Percentiles rank a stretch among this genome's conserved stretches.
These are phyloP conservation scores for Eretmocerus hayati DNA, from an alignment of 2,888 invertebrate genomes.

Conservation along the genomic window DNA sequence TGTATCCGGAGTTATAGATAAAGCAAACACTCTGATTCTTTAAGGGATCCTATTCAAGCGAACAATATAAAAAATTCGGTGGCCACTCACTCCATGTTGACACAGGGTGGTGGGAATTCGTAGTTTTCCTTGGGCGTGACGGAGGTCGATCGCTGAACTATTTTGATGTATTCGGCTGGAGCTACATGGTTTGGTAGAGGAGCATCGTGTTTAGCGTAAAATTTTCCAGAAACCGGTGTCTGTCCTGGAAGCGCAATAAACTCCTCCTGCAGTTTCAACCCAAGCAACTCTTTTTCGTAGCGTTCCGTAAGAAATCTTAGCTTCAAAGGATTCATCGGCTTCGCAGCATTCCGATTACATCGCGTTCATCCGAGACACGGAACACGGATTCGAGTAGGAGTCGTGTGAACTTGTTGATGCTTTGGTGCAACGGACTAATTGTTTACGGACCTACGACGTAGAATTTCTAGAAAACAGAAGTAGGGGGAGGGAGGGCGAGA, in stretches of 20 bases:
- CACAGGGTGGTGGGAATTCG: constrained; percentile 32
- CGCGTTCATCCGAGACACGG: too few relatives aligned
- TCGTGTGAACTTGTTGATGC: too few relatives aligned
- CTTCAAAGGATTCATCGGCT: constrained; percentile 31
- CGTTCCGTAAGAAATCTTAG: constrained; percentile 34
- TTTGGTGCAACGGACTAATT: too few relatives aligned
- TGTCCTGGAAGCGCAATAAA: constrained; percentile 28
- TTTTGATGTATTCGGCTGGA: constrained; percentile 29
- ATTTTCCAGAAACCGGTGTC: constrained; percentile 34
- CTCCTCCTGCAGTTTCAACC: constrained; percentile 28
- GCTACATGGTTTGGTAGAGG: constrained; percentile 20
- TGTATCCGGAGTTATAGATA: too few relatives aligned
- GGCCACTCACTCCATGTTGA: constrained; percentile 41
- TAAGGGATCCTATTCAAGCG: too few relatives aligned
- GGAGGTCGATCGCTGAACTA: constrained; percentile 28
- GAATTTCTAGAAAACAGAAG: too few relatives aligned
- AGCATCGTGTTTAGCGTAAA: constrained; percentile 39
- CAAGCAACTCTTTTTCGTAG: constrained; percentile 34
- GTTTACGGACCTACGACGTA: too few relatives aligned
- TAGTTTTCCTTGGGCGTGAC: constrained; percentile 33
- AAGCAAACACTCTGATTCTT: too few relatives aligned
- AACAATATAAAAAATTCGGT: too few relatives aligned
- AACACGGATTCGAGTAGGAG: too few relatives aligned
- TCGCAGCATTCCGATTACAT: too few relatives aligned
- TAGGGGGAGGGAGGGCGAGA: too few relatives aligned